Percentiles rank a stretch among this genome's conserved stretches.
phyloP scores from a whole-genome alignment of 2,113 vertebrate species.

The Saccopteryx bilineata region DNA sequence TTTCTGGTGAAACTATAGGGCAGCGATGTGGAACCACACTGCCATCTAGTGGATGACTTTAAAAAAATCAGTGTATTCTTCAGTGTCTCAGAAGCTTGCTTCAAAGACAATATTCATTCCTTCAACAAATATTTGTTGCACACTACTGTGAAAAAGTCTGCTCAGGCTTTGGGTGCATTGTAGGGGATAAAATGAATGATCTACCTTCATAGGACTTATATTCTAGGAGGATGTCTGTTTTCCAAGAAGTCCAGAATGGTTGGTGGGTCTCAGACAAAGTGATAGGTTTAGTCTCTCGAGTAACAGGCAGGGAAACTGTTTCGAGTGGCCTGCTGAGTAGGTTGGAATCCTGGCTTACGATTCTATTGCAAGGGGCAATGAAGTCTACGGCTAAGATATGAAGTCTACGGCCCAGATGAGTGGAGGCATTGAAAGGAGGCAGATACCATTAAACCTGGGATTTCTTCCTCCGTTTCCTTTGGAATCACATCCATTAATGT shows the following conservation, averaged over 20 bases:
- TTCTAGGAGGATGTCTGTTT: not conserved
- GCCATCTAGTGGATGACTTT: conserved; percentile 77
- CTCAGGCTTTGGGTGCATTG: not conserved
- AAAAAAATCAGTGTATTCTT: not conserved
- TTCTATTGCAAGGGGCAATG: not conserved
- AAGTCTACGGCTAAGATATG: not conserved
- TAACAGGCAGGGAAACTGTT: not conserved
- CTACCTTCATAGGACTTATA: not conserved
- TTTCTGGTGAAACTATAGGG: not conserved
- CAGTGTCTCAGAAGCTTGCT: not conserved
- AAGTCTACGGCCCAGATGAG: not conserved
- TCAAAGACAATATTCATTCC: not conserved
- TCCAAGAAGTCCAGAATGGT: not conserved
- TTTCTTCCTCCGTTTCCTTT: not conserved
- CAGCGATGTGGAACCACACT: conserved; percentile 39
- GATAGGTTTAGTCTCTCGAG: not conserved
- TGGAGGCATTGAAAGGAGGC: not conserved
- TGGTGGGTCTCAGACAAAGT: not conserved
- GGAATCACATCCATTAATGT: not conserved
- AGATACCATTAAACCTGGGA: not conserved
- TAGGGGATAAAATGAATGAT: not conserved
- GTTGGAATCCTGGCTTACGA: not conserved
- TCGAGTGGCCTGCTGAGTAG: not conserved
- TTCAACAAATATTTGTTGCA: not conserved
- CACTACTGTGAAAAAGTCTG: not conserved